Evolutionary conservation across 2,113 vertebrate species (phyloP), one percentile per base, ranked within the genome.

Genomic region (Vireo altiloquus): DNA sequence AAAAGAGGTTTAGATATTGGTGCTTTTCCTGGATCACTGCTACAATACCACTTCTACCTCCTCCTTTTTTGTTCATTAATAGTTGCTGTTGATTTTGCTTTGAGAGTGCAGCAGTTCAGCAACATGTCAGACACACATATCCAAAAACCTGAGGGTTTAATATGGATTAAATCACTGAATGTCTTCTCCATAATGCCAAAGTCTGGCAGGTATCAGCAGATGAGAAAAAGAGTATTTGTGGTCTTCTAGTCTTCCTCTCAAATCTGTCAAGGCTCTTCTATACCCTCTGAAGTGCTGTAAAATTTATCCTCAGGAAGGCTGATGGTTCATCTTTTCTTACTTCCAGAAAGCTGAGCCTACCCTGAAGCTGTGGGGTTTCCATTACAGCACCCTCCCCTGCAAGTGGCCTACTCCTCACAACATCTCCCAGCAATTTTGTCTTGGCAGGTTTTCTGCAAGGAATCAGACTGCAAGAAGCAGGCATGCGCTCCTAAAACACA

Each of bases 41-140:
- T 61, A 8, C 49, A 52, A 42, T 22, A 52, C 12, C 31, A 53
- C 14, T 81, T 64, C 40, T n/a, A 11, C 39, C 27, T 64, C 28
- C 19, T 82, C 19, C 9, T 66, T 53, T 81, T 56, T 40, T 75
- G 52, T 18, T 76, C 31, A 19, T 30, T 81, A 76, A 19, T 25
- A 71, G 16, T 24, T 10, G 10, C 19, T 72, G 24, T 17, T 70
- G 30, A 8, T 71, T 91, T 66, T 76, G 24, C 16, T 40, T 40
- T 39, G 30, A 71, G 22, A 82, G 46, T 46, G 25, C 22, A 74
- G 33, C 21, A 44, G 68, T 57, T 56, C 23, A 76, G 68, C 22
- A 64, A 42, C 3, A 0, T 49, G n/a, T 30, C 9, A 52, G 39
- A 59, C 27, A 35, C 15, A n/a, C 0, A 0, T 20, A 68, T 19